These are phyloP conservation scores for Lateolabrax maculatus DNA, from an alignment of 2,797 vertebrate genomes.

Conservation along the genomic window DNA sequence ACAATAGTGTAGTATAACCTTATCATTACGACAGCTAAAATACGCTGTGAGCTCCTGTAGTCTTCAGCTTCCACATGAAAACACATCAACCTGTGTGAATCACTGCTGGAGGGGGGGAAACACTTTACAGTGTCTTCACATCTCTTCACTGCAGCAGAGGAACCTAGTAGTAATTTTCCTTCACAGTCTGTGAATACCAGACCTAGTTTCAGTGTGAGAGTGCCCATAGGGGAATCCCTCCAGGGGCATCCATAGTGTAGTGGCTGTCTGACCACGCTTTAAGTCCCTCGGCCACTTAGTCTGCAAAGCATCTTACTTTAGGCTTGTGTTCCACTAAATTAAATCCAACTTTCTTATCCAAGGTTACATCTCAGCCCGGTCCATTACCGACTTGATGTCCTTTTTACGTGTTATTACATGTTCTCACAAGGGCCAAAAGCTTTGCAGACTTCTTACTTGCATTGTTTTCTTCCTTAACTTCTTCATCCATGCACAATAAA, in stretches of 20 bases:
- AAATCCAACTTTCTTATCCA: not conserved
- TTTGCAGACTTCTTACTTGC: not conserved
- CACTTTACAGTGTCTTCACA: not conserved
- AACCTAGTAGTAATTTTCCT: not conserved
- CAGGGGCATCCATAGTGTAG: not conserved
- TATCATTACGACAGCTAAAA: not conserved
- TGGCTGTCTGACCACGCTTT: not conserved
- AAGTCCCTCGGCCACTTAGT: not conserved
- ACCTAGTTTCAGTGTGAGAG: not conserved
- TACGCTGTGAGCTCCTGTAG: not conserved
- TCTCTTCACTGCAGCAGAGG: not conserved
- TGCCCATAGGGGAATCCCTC: not conserved
- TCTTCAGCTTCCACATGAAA: not conserved
- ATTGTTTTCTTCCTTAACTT: not conserved
- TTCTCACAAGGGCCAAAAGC: not conserved
- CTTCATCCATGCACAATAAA: not conserved
- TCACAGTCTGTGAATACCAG: not conserved
- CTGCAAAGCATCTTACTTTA: not conserved
- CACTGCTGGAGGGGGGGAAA: not conserved
- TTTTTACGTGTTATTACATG: no score
- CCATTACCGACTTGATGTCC: not conserved
- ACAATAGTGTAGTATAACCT: not conserved
- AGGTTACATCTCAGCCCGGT: not conserved
- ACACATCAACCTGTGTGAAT: not conserved
- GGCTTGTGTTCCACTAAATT: not conserved